Evolutionary conservation across 2,888 invertebrate genomes (phyloP), one percentile per base, ranked within the genome.

Genomic region (Esperia sulphurella): DNA sequence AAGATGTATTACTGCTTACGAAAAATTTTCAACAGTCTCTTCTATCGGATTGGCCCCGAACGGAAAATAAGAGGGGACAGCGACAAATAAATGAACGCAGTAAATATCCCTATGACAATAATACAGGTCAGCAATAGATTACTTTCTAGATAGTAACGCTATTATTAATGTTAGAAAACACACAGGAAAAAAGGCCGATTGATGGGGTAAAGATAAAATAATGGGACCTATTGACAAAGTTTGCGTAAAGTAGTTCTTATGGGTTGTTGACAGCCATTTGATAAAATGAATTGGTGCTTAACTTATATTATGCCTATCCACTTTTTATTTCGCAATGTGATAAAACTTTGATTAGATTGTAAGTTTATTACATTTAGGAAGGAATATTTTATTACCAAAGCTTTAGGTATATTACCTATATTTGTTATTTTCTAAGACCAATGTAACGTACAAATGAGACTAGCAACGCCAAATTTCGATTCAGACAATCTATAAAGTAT

Each of bases 121-220:
- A 88, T 87, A 88, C 89, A 88, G 89, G 87, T 89, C 89, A 89
- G 89, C 89, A 83, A 83, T 87, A 89, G 89, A 89, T 89, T 81
- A 79, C 76, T 75, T 71, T 71, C 61, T 58, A 83, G 88, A 89
- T 88, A 84, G 79, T 71, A 76, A 74, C 68, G 75, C 79, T 62
- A 77, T 83, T 87, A 88, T 86, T 84, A 84, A 87, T 88, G 87
- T 78, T 72, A 70, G 76, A 83, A 88, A 84, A 87, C n/a, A 86
- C 85, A 86, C 77, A 71, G 81, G 79, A 81, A 85, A 86, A 83
- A 83, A 80, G 73, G 61, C 59, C 69, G 75, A 85, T 82, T 79
- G 78, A 83, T 82, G 63, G 53, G 54, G 48, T 61, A 56, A 62
- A 72, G 76, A 80, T 78, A 80, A 77, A 81, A 76, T 79, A 75